Evolutionary conservation across 92 coral and sea anemone genomes (phyloP).

Genomic region (Bergia sp.): DNA sequence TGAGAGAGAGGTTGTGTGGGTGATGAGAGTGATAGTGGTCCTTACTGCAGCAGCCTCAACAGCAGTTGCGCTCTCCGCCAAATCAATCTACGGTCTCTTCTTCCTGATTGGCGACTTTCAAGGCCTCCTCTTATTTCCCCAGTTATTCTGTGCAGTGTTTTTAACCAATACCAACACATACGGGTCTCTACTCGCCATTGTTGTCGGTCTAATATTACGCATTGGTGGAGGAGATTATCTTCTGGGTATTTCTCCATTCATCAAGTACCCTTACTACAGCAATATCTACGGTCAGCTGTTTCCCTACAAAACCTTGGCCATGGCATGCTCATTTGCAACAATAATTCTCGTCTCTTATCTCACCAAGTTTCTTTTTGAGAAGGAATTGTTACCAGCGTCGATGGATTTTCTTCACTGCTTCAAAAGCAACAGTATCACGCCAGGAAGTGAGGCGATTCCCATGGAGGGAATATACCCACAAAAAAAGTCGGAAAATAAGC

Average conservation of each 20-base stretch:
- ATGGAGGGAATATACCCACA: neutral
- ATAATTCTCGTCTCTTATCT: slow-evolving; percentile 46
- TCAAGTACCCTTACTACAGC: slow-evolving; percentile 65
- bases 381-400: slow-evolving; percentile 30
- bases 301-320: slow-evolving; percentile 64
- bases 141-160: slow-evolving; percentile 64
- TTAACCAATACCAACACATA: slow-evolving; percentile 52
- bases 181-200: slow-evolving; percentile 48
- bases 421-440: neutral
- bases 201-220: slow-evolving; percentile 51
- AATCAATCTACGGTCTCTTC: slow-evolving; percentile 83
- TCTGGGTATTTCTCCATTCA: slow-evolving; percentile 50
- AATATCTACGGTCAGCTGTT: slow-evolving; percentile 58
- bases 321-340: slow-evolving; percentile 49
- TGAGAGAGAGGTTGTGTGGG: slow-evolving; percentile 60
- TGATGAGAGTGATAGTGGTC: slow-evolving; percentile 61
- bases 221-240: slow-evolving; percentile 52
- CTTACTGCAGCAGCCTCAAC: slow-evolving; percentile 81
- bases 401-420: slow-evolving; percentile 50
- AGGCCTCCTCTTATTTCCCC: slow-evolving; percentile 83
- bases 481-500: neutral
- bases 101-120: slow-evolving; percentile 76
- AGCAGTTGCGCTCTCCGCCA: slow-evolving; percentile 70
- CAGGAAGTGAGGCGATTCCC: neutral
- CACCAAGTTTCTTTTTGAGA: slow-evolving; percentile 39